A percentile compares a stretch with the other conserved stretches of the same genome.
Evolutionary conservation across 1,140 invertebrate species (phyloP).

Genomic region (Tribolium madens): DNA sequence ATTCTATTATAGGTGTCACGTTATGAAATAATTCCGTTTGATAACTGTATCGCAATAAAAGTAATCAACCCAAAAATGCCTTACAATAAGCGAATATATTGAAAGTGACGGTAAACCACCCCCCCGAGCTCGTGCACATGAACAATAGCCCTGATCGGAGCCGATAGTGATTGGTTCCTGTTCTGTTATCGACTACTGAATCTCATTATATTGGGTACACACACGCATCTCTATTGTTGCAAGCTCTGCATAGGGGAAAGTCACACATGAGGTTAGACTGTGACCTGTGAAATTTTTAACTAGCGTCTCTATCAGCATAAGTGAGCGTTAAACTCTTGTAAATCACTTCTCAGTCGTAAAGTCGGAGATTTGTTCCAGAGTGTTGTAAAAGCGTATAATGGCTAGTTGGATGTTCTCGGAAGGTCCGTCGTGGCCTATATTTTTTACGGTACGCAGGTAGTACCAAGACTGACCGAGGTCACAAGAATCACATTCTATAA

Average conservation of each 20-base stretch:
- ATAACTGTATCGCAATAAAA: conserved; percentile 32
- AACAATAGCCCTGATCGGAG: conserved; percentile 54
- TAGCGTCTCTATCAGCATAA: conserved; percentile 11
- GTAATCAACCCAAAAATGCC: conserved; percentile 18
- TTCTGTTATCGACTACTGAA: conserved; percentile 59
- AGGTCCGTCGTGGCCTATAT: conserved; percentile 44
- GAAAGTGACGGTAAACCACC: conserved; percentile 51
- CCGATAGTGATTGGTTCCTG: conserved; percentile 59
- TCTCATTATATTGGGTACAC: conserved; percentile 58
- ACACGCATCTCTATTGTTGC: conserved; percentile 60
- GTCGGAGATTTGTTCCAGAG: conserved; percentile 13
- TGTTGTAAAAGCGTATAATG: conserved; percentile 39
- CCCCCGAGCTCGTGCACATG: conserved; percentile 47
- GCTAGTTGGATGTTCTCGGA: conserved; percentile 41
- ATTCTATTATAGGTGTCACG: background rate
- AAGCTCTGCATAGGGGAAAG: conserved; percentile 49
- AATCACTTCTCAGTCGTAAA: conserved; percentile 1
- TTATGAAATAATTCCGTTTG: conserved; percentile 13
- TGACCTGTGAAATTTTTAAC: conserved; percentile 53
- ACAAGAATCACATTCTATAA: conserved; percentile 59
- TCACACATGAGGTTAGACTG: conserved; percentile 47
- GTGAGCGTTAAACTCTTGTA: conserved; percentile 39
- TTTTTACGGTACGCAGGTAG: conserved; percentile 31
- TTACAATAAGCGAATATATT: conserved; percentile 19
- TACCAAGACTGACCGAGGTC: background rate